These are phyloP conservation scores for Alca torda DNA, from an alignment of 2,797 vertebrate genomes.

Conservation along the genomic window DNA sequence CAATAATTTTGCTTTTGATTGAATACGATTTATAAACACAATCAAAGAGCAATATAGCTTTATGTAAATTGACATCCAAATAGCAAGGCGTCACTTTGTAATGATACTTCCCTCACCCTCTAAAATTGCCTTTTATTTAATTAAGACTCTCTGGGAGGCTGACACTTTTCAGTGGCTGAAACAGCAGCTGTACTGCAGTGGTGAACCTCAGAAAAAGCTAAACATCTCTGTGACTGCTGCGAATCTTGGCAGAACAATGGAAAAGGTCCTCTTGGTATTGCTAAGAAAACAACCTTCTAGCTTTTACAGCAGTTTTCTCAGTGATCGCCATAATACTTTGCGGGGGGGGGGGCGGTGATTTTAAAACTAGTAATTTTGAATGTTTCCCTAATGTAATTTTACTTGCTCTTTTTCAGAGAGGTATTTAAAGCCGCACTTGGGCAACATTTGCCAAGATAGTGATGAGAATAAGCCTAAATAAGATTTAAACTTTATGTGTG, in stretches of 20 bases:
- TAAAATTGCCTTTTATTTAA: slow-evolving; percentile 67
- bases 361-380: slow-evolving; percentile 19
- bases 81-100: neutral
- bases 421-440: neutral
- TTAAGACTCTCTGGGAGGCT: slow-evolving; percentile 59
- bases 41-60: neutral
- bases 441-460: neutral
- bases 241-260: slow-evolving; percentile 24
- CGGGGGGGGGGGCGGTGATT: neutral
- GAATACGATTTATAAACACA: neutral
- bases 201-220: slow-evolving; percentile 28
- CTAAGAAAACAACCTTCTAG: slow-evolving; percentile 27
- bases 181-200: slow-evolving; percentile 30
- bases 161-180: neutral
- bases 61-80: slow-evolving; percentile 2
- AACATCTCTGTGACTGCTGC: neutral
- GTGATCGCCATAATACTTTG: slow-evolving; percentile 5
- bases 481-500: neutral
- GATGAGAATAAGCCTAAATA: neutral
- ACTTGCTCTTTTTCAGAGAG: neutral
- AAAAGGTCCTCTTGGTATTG: slow-evolving; percentile 17
- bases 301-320: slow-evolving; percentile 31
- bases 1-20: neutral
- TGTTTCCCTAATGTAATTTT: slow-evolving; percentile 30
- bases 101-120: neutral